Evolutionary conservation across 2,797 vertebrate species (phyloP), one percentile per base, ranked within the genome.

Genomic region (Nasua narica): DNA sequence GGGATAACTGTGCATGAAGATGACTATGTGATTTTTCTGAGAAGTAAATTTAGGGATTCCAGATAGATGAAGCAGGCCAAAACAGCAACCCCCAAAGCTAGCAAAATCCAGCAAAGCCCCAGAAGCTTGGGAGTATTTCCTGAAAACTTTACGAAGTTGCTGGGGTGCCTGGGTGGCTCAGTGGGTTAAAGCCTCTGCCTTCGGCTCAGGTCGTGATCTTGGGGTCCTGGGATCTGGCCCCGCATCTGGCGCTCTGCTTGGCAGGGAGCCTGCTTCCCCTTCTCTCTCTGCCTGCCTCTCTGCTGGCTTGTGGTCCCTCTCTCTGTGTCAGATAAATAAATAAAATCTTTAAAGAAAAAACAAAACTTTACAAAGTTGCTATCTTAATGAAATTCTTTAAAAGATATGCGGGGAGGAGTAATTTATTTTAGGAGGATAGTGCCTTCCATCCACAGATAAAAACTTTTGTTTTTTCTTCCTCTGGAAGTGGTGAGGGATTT

Each of bases 341-440:
- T 40, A 40, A 40, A 40, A 40, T 40, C 40, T 40, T 40, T 40
- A 40, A 40, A 40, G 40, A 40, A 40, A 40, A 40, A 40, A 40
- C 40, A 35, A 88, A 50, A 52, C 3, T 21, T 29, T 15, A 50
- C 54, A 52, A 86, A 89, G 40, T 35, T 37, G 18, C 1, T 79
- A 74, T 87, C 70, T 87, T 56, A 37, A 40, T 27, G 25, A 72
- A 90, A 56, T 54, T 78, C 46, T 78, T 19, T 12, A 81, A 81
- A 65, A 37, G 3, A 2, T 40, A 2, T 23, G 0, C 32, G 4
- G 9, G 48, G 1, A 79, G 3, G 35, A 46, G 9, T 11, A 50
- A 82, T 74, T 52, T 88, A 88, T 89, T 85, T 84, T 77, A 91
- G 43, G 27, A 89, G 13, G 4, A 40, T 14, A 58, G 16, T 77